These are phyloP conservation scores for Drosophila burlai DNA, from an alignment of 1,140 invertebrate species.

Conservation along the genomic window DNA sequence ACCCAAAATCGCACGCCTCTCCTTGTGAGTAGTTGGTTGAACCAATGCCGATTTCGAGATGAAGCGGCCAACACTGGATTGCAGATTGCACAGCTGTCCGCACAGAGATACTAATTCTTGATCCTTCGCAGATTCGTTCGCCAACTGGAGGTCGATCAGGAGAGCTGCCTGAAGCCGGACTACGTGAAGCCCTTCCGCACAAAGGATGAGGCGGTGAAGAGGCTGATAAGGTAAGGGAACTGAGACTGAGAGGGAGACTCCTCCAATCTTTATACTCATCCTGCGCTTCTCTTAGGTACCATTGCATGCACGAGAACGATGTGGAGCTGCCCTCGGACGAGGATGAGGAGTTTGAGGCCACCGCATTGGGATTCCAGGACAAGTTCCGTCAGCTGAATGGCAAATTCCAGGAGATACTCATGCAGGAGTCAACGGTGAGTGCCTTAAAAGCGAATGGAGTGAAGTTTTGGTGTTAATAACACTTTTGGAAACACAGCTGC, in stretches of 20 bases:
- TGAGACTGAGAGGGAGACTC: background rate
- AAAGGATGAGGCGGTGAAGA: constrained; percentile 91
- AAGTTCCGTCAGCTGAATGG: constrained; percentile 91
- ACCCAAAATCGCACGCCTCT: constrained; percentile 84
- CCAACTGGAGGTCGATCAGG: constrained; percentile 92
- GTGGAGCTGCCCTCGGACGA: constrained; percentile 89
- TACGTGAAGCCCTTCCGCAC: constrained; percentile 90
- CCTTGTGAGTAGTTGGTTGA: constrained; percentile 86
- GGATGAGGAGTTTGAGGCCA: constrained; percentile 92
- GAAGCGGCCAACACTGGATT: constrained; percentile 67
- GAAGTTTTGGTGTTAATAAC: background rate
- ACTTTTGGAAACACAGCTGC: constrained; percentile 51
- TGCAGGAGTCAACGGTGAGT: constrained; percentile 94
- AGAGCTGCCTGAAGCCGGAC: constrained; percentile 91
- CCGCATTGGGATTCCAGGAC: constrained; percentile 90
- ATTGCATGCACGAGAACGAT: constrained; percentile 91
- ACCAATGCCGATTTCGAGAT: constrained; percentile 72
- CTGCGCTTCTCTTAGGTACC: constrained; percentile 86
- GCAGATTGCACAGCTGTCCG: constrained; percentile 5
- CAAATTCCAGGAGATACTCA: constrained; percentile 92
- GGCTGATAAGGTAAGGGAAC: constrained; percentile 87
- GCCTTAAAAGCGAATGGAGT: too few species aligned
- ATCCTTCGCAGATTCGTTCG: constrained; percentile 88
- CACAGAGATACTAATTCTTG: constrained; percentile 30
- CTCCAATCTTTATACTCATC: background rate